phyloP scores from a whole-genome alignment of 2,888 invertebrate species.

The Epinotia demarniana region DNA sequence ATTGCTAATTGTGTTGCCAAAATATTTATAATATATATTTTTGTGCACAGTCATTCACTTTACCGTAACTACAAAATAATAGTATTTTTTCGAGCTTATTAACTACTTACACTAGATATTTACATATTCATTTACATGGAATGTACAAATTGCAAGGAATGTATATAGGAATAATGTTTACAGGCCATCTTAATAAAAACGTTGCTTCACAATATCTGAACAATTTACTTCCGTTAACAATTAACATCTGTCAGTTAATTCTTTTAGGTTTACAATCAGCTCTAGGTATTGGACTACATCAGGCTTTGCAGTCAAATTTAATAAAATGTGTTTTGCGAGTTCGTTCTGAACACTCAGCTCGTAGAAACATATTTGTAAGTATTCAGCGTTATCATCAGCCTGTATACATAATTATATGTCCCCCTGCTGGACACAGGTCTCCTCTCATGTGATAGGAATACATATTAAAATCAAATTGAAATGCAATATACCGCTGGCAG shows the following conservation, averaged over 20 bases:
- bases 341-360: background rate
- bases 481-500: background rate
- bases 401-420: background rate
- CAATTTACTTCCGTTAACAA: background rate
- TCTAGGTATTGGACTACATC: background rate
- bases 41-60: constrained; percentile 36
- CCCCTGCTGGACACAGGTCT: background rate
- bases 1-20: constrained; percentile 18
- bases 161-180: constrained; percentile 62
- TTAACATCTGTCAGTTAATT: background rate
- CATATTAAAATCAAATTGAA: background rate
- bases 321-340: background rate
- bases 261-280: background rate
- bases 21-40: background rate
- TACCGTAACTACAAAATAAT: constrained; percentile 1
- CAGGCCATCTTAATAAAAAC: background rate
- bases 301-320: background rate
- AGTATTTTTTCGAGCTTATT: constrained; percentile 21
- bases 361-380: background rate
- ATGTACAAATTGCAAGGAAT: constrained; percentile 45
- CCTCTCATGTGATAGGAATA: background rate
- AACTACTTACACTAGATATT: constrained; percentile 28
- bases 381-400: background rate
- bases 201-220: background rate
- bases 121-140: constrained; percentile 32